Percentiles rank a stretch among this genome's conserved stretches.
Conservation (phyloP, 2,888 invertebrate genomes). For the Lacanobia oleracea region DNA sequence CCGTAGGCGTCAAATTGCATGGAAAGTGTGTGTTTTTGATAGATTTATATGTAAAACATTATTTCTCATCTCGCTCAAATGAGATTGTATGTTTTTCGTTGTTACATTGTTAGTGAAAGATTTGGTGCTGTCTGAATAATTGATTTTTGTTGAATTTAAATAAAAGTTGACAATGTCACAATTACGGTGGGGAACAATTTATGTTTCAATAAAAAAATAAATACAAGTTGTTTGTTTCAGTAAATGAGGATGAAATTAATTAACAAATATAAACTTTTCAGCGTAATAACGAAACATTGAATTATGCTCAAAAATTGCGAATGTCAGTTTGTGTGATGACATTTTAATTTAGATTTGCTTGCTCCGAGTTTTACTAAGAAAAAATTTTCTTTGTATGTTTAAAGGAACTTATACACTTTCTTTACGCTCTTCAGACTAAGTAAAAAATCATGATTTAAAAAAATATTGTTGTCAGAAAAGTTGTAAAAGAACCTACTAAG, state of each 20-base stretch:
- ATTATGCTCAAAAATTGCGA: background rate
- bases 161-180: slow-evolving; percentile 8
- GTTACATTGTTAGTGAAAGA: slow-evolving; percentile 1
- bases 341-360: background rate
- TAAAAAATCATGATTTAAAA: too few relatives aligned
- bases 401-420: background rate
- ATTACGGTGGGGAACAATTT: background rate
- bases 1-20: slow-evolving; percentile 14
- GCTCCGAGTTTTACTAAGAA: background rate
- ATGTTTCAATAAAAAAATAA: background rate
- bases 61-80: background rate
- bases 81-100: slow-evolving; percentile 2
- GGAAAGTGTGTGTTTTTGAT: slow-evolving; percentile 15
- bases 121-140: slow-evolving; percentile 2
- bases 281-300: background rate
- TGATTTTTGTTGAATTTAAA: background rate
- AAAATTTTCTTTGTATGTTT: background rate
- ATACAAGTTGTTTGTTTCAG: background rate
- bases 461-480: background rate
- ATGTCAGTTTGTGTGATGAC: background rate
- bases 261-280: background rate
- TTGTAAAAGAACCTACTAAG: background rate
- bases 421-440: too few relatives aligned
- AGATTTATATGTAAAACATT: slow-evolving; percentile 12
- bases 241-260: slow-evolving; percentile 1